Percentiles rank a stretch among this genome's conserved stretches.
phyloP scores from a whole-genome alignment of 2,888 invertebrate species.

The Epirrhoe tristata region DNA sequence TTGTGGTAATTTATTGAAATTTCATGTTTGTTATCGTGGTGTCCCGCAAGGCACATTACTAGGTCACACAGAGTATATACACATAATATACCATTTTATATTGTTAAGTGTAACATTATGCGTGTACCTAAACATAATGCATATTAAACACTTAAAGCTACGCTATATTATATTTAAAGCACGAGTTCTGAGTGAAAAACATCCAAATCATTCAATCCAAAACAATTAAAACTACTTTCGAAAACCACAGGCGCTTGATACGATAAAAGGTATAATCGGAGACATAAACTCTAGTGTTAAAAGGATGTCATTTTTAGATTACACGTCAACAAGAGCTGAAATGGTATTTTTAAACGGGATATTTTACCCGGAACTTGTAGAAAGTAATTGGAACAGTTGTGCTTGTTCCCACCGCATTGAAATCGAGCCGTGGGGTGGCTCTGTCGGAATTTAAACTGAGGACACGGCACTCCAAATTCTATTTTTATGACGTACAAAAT shows the following conservation, averaged over 20 bases:
- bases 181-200: slow-evolving; percentile 66
- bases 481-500: background rate
- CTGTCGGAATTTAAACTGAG: slow-evolving; percentile 55
- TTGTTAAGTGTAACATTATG: slow-evolving; percentile 46
- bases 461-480: slow-evolving; percentile 38
- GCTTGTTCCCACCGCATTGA: slow-evolving; percentile 66
- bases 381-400: slow-evolving; percentile 76
- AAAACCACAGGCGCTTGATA: background rate
- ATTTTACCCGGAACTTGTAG: slow-evolving; percentile 65
- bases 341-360: slow-evolving; percentile 68
- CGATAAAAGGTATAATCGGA: background rate
- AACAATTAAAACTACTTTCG: background rate
- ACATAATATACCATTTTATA: slow-evolving; percentile 42
- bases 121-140: slow-evolving; percentile 73
- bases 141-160: slow-evolving; percentile 83
- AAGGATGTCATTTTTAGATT: slow-evolving; percentile 52
- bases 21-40: slow-evolving; percentile 54
- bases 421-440: slow-evolving; percentile 48
- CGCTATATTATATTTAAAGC: slow-evolving; percentile 66
- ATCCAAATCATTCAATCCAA: background rate
- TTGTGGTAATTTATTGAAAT: slow-evolving; percentile 37
- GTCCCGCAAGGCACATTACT: slow-evolving; percentile 65
- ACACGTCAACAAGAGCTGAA: slow-evolving; percentile 45
- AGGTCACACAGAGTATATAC: slow-evolving; percentile 54
- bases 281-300: slow-evolving; percentile 33